Conservation (phyloP, 2,113 vertebrate genomes). For the Trichechus manatus region DNA sequence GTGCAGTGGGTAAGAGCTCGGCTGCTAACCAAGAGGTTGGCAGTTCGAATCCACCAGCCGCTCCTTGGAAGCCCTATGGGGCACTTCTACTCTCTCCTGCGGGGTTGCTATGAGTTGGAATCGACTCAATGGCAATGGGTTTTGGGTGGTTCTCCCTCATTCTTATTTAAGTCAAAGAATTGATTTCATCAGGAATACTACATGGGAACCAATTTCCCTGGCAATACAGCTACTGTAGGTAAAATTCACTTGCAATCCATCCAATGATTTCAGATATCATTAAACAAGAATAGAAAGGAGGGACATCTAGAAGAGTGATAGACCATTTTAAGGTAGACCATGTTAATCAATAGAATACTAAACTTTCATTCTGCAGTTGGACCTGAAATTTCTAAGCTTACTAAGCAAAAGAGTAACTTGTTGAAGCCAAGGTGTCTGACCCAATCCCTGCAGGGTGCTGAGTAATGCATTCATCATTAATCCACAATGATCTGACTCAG, state of each 20-base stretch:
- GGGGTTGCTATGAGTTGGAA: too few species aligned
- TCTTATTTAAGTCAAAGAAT: background rate
- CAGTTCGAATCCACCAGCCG: too few species aligned
- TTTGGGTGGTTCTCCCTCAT: background rate
- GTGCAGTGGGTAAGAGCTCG: too few species aligned
- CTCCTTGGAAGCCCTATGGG: too few species aligned
- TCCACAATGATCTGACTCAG: constrained; percentile 69
- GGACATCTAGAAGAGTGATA: background rate
- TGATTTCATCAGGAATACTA: background rate
- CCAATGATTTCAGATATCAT: background rate
- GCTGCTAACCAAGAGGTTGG: too few species aligned
- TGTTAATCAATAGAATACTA: constrained; percentile 46
- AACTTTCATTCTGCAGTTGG: constrained; percentile 49
- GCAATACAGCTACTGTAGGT: background rate
- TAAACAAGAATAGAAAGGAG: background rate
- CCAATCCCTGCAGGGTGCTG: constrained; percentile 58
- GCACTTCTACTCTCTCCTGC: too few species aligned
- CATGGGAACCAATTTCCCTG: background rate
- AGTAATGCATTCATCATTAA: constrained; percentile 75
- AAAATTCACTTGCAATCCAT: background rate
- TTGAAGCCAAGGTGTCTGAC: constrained; percentile 54
- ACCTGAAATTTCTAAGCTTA: constrained; percentile 64
- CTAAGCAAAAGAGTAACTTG: constrained; percentile 79
- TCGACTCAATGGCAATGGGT: too few species aligned
- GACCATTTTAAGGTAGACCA: background rate